Evolutionary conservation across 2,113 vertebrate genomes (phyloP), one percentile per base, ranked within the genome.

Genomic region (Onychostoma macrolepis): DNA sequence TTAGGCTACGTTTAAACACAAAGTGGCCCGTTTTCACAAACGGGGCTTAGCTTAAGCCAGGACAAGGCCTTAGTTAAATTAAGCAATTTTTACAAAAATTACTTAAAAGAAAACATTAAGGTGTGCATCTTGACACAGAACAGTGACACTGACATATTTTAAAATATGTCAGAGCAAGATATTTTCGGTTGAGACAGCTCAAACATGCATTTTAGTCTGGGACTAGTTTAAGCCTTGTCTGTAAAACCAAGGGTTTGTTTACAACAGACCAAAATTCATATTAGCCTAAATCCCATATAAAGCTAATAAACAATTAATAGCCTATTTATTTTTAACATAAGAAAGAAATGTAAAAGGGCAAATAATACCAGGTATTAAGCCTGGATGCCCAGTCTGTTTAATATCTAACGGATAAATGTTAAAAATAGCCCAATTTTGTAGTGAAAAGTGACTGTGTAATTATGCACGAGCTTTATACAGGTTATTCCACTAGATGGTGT

Each of bases 401-500:
- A 58, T 58, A 58, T 19, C 1, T 56, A 56, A 21, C 1, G 4
- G 48, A 17, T 67, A 10, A 19, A 36, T 9, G 67, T 33, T 33
- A 69, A 65, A 1, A 69, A 9, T 19, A 7, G 30, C 6, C 1
- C 1, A 21, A 19, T 71, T 1, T 19, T 36, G 6, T 9, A 69
- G 10, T n/a, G 33, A n/a, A 74, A 74, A 74, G 17, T 5, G 4
- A 6, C 28, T 69, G 30, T 21, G 15, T 69, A 30, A 69, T 69
- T 19, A 19, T 6, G 0, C 28, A 71, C 1, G 17, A 67, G 65
- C 1, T 24, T 24, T 41, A 69, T 33, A 19, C 67, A 36, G 17
- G 38, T 74, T 74, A 26, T 8, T 75, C 38, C 72, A 75, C 72
- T 75, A 75, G 72, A 75, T 45, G 72, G 72, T 45, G 72, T 26